Conservation (phyloP, 2,113 vertebrate genomes). For the Solea solea region DNA sequence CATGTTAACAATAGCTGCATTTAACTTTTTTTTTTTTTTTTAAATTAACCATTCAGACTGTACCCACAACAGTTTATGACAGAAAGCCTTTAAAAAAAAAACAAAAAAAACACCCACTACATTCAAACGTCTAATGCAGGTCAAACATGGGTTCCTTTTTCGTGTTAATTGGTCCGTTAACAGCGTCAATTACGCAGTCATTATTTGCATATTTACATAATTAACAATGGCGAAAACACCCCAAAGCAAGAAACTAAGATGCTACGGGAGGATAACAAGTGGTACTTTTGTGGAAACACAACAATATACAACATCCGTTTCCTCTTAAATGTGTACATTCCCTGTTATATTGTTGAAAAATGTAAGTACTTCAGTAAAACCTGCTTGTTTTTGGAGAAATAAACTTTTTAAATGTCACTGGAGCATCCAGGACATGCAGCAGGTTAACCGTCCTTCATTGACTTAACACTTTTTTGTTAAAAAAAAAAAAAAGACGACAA, state of each 20-base stretch:
- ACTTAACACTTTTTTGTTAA: too few species aligned
- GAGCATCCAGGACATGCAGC: too few species aligned
- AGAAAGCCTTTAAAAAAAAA: background rate
- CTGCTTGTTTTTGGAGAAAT: too few species aligned
- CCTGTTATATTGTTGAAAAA: background rate
- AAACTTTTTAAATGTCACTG: too few species aligned
- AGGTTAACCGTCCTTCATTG: too few species aligned
- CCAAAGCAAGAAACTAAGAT: background rate
- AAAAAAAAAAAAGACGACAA: background rate
- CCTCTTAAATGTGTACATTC: background rate
- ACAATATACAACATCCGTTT: background rate
- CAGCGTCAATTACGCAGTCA: conserved; percentile 47
- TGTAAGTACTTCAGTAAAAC: too few species aligned
- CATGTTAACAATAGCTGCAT: too few species aligned
- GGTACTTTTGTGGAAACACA: too few species aligned
- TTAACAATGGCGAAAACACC: background rate
- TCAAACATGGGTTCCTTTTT: background rate
- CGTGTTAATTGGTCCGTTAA: conserved; percentile 30
- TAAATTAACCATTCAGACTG: background rate
- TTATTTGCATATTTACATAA: conserved; percentile 16
- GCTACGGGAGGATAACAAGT: background rate
- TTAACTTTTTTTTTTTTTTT: too few species aligned
- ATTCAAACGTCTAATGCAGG: background rate
- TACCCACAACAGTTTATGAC: conserved; percentile 17
- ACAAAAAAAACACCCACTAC: background rate